Conservation (phyloP, 1,140 invertebrate species). For the Drosophila bocqueti region DNA sequence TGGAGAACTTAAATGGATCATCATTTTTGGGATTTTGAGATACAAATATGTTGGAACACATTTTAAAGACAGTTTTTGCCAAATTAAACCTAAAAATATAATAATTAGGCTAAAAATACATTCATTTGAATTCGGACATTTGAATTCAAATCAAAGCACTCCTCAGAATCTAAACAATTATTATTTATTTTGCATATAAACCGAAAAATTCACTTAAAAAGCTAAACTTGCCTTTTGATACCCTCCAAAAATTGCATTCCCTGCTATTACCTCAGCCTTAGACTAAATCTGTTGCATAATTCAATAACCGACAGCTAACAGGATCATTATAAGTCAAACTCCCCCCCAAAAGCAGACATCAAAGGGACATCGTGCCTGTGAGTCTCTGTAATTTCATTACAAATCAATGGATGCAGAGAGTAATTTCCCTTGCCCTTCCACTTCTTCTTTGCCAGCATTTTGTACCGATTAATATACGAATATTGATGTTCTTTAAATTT, state of each 20-base stretch:
- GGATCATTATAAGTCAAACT: slow-evolving; percentile 4
- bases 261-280: not conserved
- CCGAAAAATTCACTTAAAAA: no score
- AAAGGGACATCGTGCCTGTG: not conserved
- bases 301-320: slow-evolving; percentile 17
- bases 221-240: no score
- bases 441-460: not conserved
- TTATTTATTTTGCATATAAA: no score
- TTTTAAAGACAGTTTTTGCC: no score
- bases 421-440: not conserved
- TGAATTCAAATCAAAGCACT: not conserved
- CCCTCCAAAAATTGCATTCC: no score
- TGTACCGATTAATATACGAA: slow-evolving; percentile 21
- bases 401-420: slow-evolving; percentile 14
- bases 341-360: not conserved
- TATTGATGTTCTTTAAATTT: slow-evolving; percentile 30
- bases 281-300: not conserved
- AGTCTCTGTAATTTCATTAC: slow-evolving; percentile 20
- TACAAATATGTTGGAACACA: no score
- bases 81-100: not conserved
- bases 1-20: not conserved
- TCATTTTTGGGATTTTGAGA: not conserved
- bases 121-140: no score
- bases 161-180: no score
- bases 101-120: no score